Percentiles rank a stretch among this genome's conserved stretches.
Conservation (phyloP, 2,113 vertebrate genomes). For the Sapayoa aenigma region DNA sequence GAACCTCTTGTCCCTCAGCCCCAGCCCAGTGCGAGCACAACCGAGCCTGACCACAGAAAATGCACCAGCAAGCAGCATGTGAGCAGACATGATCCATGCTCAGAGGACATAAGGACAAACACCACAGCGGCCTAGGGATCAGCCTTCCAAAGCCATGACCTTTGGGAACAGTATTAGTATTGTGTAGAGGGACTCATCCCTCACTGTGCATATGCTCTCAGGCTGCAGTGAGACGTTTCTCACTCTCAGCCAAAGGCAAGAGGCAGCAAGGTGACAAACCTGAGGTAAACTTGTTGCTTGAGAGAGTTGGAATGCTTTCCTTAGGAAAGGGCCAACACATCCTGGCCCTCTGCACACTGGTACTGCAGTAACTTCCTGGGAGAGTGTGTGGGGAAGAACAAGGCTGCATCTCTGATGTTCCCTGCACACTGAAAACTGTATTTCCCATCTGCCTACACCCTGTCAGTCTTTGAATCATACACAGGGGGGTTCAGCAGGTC, state of each 20-base stretch:
- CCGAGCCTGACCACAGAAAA: constrained; percentile 62
- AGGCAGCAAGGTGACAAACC: neutral
- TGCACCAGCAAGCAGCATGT: constrained; percentile 53
- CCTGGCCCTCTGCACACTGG: neutral
- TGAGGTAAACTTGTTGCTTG: neutral
- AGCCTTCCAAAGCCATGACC: neutral
- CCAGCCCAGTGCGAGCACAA: neutral
- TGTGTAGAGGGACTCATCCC: neutral
- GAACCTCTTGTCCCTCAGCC: constrained; percentile 27
- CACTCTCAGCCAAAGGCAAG: neutral
- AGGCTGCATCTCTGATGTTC: neutral
- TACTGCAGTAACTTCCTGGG: neutral
- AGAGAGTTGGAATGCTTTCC: neutral
- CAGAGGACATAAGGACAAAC: constrained; percentile 11
- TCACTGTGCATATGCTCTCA: neutral
- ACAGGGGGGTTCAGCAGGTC: neutral
- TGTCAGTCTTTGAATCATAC: neutral
- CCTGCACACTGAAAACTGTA: neutral
- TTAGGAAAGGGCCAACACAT: neutral
- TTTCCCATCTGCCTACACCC: neutral
- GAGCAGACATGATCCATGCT: neutral
- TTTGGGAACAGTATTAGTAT: neutral
- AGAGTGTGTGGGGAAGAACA: neutral
- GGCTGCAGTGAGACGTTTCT: neutral
- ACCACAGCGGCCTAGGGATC: constrained; percentile 27